phyloP scores from a whole-genome alignment of 2,888 invertebrate genomes.

The Electrophaes corylata region DNA sequence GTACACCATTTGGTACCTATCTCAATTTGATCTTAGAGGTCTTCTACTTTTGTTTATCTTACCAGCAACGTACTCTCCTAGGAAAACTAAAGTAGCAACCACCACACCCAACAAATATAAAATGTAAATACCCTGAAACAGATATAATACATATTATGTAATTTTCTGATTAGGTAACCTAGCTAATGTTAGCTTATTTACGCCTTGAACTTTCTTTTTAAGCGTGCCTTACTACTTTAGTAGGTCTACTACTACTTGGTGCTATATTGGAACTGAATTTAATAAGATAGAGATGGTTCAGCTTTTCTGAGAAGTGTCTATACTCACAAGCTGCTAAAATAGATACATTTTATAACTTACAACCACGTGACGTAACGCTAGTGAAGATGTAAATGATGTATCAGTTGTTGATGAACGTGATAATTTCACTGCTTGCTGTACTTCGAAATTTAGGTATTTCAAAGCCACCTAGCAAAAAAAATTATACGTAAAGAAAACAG shows the following conservation, averaged over 20 bases:
- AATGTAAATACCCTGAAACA: constrained; percentile 51
- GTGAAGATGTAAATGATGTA: constrained; percentile 55
- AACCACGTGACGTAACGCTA: constrained; percentile 61
- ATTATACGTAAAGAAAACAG: too few species aligned
- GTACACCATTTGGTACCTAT: not conserved
- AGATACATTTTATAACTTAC: constrained; percentile 45
- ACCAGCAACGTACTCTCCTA: constrained; percentile 47
- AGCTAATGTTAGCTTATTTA: too few species aligned
- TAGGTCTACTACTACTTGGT: too few species aligned
- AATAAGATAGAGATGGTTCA: too few species aligned
- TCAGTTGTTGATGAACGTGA: constrained; percentile 66
- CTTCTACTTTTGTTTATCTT: not conserved
- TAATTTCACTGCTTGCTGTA: constrained; percentile 80
- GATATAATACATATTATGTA: not conserved
- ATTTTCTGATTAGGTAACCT: too few species aligned
- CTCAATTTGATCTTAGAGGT: not conserved
- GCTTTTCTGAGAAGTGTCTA: too few species aligned
- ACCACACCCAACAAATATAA: constrained; percentile 56
- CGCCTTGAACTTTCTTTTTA: too few species aligned
- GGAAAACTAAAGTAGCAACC: constrained; percentile 49
- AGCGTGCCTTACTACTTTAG: too few species aligned
- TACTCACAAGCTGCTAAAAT: not conserved
- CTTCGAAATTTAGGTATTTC: constrained; percentile 76
- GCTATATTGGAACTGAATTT: too few species aligned
- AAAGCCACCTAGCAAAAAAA: constrained; percentile 75